Conservation (phyloP, 35 echinoderm and acorn worm species). For the Diadema setosum region DNA sequence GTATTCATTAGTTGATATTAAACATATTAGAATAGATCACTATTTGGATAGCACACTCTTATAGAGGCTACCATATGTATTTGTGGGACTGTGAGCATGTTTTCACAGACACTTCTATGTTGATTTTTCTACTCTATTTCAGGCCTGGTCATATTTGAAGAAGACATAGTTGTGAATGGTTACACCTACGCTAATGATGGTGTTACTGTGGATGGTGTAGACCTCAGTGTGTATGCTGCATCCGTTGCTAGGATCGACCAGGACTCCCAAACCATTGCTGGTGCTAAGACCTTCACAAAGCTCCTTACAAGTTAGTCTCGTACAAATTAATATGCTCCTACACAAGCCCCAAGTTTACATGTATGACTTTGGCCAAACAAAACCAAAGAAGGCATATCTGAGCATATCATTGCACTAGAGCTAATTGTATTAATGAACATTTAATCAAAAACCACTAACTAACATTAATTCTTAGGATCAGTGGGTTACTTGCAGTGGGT, state of each 20-base stretch:
- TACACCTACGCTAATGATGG: not conserved
- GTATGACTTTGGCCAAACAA: too few species aligned
- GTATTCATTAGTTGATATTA: too few species aligned
- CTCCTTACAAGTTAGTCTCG: not conserved
- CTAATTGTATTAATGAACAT: too few species aligned
- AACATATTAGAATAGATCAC: too few species aligned
- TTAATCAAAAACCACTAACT: too few species aligned
- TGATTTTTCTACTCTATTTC: not conserved
- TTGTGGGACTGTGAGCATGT: not conserved
- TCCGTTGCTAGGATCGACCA: not conserved
- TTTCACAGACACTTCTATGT: not conserved
- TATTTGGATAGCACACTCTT: too few species aligned
- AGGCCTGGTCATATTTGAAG: not conserved
- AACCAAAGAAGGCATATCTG: too few species aligned
- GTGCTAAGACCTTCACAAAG: constrained; percentile 21
- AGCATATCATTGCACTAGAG: too few species aligned
- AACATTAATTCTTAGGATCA: too few species aligned
- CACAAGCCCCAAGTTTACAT: too few species aligned
- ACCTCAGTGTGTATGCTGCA: constrained; percentile 29
- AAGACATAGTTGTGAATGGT: not conserved
- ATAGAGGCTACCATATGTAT: not conserved
- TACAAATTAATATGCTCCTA: too few species aligned
- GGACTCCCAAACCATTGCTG: constrained; percentile 17
- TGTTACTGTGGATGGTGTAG: constrained; percentile 33
- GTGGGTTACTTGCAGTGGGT: too few species aligned